Base-by-base conservation (phyloP, 1,140 invertebrate genomes). In the Hestina assimilis region DNA sequence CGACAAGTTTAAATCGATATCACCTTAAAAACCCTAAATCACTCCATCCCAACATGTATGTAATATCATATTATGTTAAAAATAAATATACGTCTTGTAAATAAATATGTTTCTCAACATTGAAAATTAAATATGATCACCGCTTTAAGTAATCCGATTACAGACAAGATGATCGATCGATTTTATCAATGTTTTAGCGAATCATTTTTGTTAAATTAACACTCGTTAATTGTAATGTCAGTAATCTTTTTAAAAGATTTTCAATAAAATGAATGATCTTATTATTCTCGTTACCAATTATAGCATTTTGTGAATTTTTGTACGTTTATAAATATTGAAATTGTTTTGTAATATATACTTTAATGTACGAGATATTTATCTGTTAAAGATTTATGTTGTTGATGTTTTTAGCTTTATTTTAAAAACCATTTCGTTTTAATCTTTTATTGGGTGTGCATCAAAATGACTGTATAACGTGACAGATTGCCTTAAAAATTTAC, bases 121-220 rank as follows among this genome's bases (percentile, higher is more conserved):
- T 11, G 20, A 24, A 38, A 51, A 40, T 40, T 51, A 15, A 51
- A 51, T 51, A 51, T 57, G 35, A 53, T 29, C 52, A 38, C 41
- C 29, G 52, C 20, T 47, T 14, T n/a, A 35, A 43, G 47, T 65
- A 59, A 65, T 60, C 57, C 48, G 63, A 65, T 65, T 65, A 65
- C 29, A 31, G 21, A 14, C 23, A 8, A 17, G 47, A 40, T 53
- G 53, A 57, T 65, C 53, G 47, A 50, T 62, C 55, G 54, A 65
- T 65, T 65, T 60, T 54, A 63, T 63, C 31, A 23, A 40, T 51
- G 33, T 40, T 63, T 63, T 59, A 48, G 59, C 59, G 35, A 35
- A 55, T 54, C 35, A 53, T 58, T 58, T 57, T 63, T 58, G 60
- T 54, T 50, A 59, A 43, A 58, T 45, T 59, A 57, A 57, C 59